Evolutionary conservation across 2,888 invertebrate species (phyloP), one percentile per base, ranked within the genome.

Genomic region (Mimas tiliae): DNA sequence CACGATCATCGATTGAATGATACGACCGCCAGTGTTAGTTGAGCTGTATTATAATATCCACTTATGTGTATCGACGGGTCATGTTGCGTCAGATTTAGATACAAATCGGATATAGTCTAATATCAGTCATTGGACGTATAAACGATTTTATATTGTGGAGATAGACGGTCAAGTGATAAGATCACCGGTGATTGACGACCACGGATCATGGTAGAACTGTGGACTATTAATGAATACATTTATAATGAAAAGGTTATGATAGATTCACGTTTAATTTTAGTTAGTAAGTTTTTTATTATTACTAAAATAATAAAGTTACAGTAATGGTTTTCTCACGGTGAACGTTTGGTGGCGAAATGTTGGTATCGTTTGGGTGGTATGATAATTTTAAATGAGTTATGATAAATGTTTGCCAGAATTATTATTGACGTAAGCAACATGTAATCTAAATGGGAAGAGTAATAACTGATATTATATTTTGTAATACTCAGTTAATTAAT

Each of bases 71-170:
- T 63, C 63, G 63, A 68, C 71, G 70, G 88, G 71, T 85, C 85
- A 75, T 64, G 45, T 65, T 75, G 76, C 76, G 72, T 86, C 85
- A 90, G 73, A 70, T 69, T 67, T 70, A 76, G 87, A 90, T 89
- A 88, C 80, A 79, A 85, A 90, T 89, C 88, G 81, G 83, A 90
- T 87, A 84, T 82, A 82, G 83, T 80, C 86, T 88, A 83, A 85
- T 87, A 90, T 91, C 87, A 86, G 81, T 85, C 86, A 88, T 86
- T 84, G 82, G 83, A 76, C 83, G 86, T 87, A 89, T 87, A 89
- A 91, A 90, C 87, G 87, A 83, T 90, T 92, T 91, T 90, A 91
- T 91, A 90, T 88, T 90, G 87, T 90, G 83, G 81, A 88, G 90
- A 90, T 90, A 86, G 79, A 84, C 84, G 86, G 82, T 84, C 79